Evolutionary conservation across 2,797 vertebrate species (phyloP).

Genomic region (Eulemur coronatus): DNA sequence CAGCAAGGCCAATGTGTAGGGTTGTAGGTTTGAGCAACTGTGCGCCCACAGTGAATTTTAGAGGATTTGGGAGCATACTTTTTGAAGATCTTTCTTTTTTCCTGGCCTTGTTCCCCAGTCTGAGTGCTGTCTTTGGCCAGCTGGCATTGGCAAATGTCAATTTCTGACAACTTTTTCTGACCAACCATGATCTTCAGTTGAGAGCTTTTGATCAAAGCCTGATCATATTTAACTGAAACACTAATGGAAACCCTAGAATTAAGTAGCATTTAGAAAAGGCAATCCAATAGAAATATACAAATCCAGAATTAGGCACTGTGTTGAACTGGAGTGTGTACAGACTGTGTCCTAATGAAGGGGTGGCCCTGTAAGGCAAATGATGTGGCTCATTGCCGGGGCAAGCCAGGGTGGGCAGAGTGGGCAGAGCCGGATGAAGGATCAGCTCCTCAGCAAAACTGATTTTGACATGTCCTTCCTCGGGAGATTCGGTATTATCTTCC

Average conservation of each 20-base stretch:
- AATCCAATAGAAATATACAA: not conserved
- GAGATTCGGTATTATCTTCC: slow-evolving; percentile 80
- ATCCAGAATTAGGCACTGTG: not conserved
- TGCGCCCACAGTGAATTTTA: not conserved
- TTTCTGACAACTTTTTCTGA: slow-evolving; percentile 4
- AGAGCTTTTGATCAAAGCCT: not conserved
- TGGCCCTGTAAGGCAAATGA: slow-evolving; percentile 50
- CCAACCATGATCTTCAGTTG: not conserved
- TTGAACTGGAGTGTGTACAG: not conserved
- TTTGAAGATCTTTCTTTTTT: not conserved
- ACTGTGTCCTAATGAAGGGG: slow-evolving; percentile 35
- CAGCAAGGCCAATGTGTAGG: not conserved
- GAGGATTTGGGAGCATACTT: not conserved
- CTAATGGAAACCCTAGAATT: not conserved
- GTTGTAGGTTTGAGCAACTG: not conserved
- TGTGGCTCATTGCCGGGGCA: slow-evolving; percentile 52
- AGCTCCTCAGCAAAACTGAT: slow-evolving; percentile 76
- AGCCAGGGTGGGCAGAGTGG: slow-evolving; percentile 63
- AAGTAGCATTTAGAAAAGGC: not conserved
- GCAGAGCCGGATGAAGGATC: slow-evolving; percentile 75
- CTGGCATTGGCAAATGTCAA: not conserved
- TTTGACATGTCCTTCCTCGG: slow-evolving; percentile 80
- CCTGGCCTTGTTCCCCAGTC: not conserved
- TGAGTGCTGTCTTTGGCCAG: not conserved
- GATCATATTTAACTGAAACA: not conserved